phyloP scores from a whole-genome alignment of 2,113 vertebrate species.

The Odocoileus hemionus region DNA sequence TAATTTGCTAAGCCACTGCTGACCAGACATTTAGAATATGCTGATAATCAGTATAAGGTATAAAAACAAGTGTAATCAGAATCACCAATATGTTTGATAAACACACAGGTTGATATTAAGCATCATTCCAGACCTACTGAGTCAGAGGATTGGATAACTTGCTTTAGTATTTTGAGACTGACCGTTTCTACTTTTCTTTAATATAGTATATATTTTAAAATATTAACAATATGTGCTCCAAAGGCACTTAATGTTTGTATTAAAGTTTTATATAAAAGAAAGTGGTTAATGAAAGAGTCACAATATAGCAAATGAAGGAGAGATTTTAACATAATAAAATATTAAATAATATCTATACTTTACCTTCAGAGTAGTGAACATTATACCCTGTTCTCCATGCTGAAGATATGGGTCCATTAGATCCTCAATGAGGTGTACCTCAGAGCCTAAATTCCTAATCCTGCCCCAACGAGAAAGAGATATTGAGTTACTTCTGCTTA shows the following conservation, averaged over 20 bases:
- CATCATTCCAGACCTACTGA: background rate
- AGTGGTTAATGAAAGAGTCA: background rate
- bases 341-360: background rate
- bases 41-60: background rate
- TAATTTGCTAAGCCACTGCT: background rate
- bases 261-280: background rate
- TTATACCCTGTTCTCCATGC: constrained; percentile 97
- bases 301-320: background rate
- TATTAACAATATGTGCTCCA: background rate
- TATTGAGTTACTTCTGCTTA: background rate
- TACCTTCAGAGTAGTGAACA: constrained; percentile 99
- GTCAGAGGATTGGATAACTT: background rate
- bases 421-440: constrained; percentile 97
- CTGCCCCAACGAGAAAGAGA: constrained; percentile 75
- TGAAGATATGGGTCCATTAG: constrained; percentile 98
- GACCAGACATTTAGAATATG: background rate
- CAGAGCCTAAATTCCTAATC: constrained; percentile 97
- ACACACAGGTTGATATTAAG: background rate
- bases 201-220: constrained; percentile 14
- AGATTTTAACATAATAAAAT: background rate
- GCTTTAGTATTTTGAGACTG: background rate
- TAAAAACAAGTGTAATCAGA: background rate
- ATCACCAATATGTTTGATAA: background rate
- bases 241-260: background rate
- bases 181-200: background rate